These are phyloP conservation scores for Avahi laniger DNA, from an alignment of 2,797 vertebrate genomes.

Conservation along the genomic window DNA sequence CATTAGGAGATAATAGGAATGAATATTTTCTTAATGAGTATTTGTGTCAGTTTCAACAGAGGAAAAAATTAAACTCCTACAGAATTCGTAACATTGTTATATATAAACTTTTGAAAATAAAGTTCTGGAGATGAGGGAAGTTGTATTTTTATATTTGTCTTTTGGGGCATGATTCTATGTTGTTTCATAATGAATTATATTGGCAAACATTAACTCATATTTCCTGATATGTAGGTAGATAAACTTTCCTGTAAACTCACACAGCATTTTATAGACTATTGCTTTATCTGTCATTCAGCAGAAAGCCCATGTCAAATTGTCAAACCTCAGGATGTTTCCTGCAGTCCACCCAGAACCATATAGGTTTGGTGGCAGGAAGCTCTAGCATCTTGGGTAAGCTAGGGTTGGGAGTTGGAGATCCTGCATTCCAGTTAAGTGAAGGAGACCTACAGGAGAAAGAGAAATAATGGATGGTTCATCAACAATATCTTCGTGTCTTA, in stretches of 20 bases:
- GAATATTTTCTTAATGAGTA: constrained; percentile 64
- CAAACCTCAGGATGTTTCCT: not conserved
- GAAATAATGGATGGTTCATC: not conserved
- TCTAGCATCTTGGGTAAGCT: not conserved
- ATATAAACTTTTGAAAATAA: constrained; percentile 55
- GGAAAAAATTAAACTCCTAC: constrained; percentile 54
- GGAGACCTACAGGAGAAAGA: not conserved
- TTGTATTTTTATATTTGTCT: constrained; percentile 51
- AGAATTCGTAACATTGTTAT: constrained; percentile 51
- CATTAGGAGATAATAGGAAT: constrained; percentile 56
- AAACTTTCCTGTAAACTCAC: not conserved
- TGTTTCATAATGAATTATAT: constrained; percentile 50
- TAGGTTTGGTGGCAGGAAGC: not conserved
- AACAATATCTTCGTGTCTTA: not conserved
- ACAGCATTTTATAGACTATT: not conserved
- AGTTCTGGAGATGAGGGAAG: constrained; percentile 41
- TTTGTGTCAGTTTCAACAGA: constrained; percentile 52
- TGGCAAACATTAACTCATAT: constrained; percentile 17
- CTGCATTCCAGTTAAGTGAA: not conserved
- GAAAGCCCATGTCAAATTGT: not conserved
- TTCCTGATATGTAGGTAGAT: not conserved
- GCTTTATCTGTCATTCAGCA: not conserved
- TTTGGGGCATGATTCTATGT: constrained; percentile 48
- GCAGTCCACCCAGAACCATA: not conserved
- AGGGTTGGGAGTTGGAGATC: not conserved